Percentiles rank a stretch among this genome's conserved stretches.
These are phyloP conservation scores for Drosophila neoperkinsi DNA, from an alignment of 2,888 invertebrate genomes.

Conservation along the genomic window DNA sequence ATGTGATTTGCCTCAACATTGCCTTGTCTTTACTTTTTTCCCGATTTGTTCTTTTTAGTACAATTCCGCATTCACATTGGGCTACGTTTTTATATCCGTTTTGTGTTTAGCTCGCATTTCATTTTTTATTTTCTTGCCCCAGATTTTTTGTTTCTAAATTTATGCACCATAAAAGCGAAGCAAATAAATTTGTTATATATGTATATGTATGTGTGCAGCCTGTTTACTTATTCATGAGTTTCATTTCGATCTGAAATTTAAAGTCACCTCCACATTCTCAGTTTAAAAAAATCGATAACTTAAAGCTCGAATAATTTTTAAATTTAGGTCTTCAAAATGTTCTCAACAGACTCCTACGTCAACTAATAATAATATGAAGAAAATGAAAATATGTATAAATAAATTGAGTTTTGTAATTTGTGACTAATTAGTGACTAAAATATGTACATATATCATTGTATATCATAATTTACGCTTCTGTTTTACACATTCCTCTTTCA, in stretches of 20 bases:
- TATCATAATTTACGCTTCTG: neutral
- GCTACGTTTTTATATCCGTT: conserved; percentile 61
- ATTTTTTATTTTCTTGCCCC: conserved; percentile 61
- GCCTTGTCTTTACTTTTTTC: conserved; percentile 8
- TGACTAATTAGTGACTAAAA: neutral
- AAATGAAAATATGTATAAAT: neutral
- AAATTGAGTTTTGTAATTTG: neutral
- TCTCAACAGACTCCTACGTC: neutral
- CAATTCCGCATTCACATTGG: conserved; percentile 55
- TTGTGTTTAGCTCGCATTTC: conserved; percentile 54
- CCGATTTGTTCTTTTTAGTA: conserved; percentile 10
- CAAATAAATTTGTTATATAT: conserved; percentile 45
- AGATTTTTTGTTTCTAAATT: conserved; percentile 67
- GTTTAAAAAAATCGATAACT: conserved; percentile 58
- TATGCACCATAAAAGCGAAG: conserved; percentile 72
- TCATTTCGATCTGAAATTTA: conserved; percentile 37
- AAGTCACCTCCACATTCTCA: conserved; percentile 15
- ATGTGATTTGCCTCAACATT: conserved; percentile 68
- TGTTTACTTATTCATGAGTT: conserved; percentile 70
- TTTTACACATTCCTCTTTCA: neutral
- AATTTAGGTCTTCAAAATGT: neutral
- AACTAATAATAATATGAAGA: too few relatives aligned
- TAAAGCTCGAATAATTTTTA: conserved; percentile 26
- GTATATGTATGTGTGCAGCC: conserved; percentile 27
- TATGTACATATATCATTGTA: neutral